Evolutionary conservation across 2,113 vertebrate genomes (phyloP).

Genomic region (Sturnus vulgaris): DNA sequence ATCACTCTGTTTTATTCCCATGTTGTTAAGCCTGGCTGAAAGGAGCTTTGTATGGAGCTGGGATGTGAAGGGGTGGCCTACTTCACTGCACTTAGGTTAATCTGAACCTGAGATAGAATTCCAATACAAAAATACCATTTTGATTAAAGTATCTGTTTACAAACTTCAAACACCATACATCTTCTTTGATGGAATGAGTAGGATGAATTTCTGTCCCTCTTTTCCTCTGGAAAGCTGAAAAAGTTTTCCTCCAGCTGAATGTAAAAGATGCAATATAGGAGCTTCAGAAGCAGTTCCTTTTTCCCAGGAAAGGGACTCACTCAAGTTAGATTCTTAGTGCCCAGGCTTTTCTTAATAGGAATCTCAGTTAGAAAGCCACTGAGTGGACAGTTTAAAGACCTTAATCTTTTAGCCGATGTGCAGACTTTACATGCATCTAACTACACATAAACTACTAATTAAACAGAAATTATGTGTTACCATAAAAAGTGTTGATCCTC

Average conservation of each 20-base stretch:
- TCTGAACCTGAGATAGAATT: not conserved
- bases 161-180: not conserved
- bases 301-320: not conserved
- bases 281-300: not conserved
- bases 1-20: not conserved
- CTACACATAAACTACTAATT: not conserved
- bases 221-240: slow-evolving; percentile 6
- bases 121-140: not conserved
- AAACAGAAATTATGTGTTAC: not conserved
- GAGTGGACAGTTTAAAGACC: not conserved
- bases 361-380: not conserved
- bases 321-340: not conserved
- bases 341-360: not conserved
- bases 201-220: not conserved
- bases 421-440: not conserved
- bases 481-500: not conserved
- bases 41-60: not conserved
- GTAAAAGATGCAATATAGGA: not conserved
- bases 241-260: not conserved
- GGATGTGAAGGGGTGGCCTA: not conserved
- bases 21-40: not conserved
- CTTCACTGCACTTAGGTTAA: not conserved
- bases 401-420: not conserved
- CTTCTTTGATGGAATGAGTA: not conserved
- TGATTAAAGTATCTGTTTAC: not conserved